Conservation (phyloP, 2,888 invertebrate genomes). For the Microctonus aethiopoides region DNA sequence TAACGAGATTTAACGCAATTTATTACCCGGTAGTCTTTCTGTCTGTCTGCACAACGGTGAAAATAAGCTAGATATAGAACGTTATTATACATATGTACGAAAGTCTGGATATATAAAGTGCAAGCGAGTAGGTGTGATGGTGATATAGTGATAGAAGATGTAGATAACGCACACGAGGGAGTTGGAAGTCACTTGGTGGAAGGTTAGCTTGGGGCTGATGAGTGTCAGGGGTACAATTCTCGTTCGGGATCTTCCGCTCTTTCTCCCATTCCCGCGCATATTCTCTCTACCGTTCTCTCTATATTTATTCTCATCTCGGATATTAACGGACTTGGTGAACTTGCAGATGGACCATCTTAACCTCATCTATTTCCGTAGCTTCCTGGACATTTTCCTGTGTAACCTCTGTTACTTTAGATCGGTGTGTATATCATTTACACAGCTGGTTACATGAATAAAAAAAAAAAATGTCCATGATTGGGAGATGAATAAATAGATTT, state of each 20-base stretch:
- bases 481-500: no score
- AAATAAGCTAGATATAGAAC: conserved; percentile 3
- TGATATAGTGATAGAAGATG: conserved; percentile 36
- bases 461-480: no score
- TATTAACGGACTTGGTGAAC: neutral
- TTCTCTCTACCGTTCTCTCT: neutral
- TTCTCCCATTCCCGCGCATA: neutral
- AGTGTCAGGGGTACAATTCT: neutral
- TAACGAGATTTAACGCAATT: conserved; percentile 62
- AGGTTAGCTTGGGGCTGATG: neutral
- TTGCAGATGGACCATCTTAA: neutral
- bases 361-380: neutral
- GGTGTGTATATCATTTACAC: no score
- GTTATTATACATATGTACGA: conserved; percentile 17
- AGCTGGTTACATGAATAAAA: no score
- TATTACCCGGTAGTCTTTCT: conserved; percentile 60
- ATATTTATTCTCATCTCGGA: neutral
- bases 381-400: neutral
- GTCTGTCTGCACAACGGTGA: conserved; percentile 45
- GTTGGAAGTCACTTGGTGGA: neutral
- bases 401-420: no score
- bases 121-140: conserved; percentile 24
- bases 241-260: neutral
- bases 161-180: conserved; percentile 16
- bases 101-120: conserved; percentile 37